Evolutionary conservation across 2,888 invertebrate genomes (phyloP).

Genomic region (Pammene aurita): DNA sequence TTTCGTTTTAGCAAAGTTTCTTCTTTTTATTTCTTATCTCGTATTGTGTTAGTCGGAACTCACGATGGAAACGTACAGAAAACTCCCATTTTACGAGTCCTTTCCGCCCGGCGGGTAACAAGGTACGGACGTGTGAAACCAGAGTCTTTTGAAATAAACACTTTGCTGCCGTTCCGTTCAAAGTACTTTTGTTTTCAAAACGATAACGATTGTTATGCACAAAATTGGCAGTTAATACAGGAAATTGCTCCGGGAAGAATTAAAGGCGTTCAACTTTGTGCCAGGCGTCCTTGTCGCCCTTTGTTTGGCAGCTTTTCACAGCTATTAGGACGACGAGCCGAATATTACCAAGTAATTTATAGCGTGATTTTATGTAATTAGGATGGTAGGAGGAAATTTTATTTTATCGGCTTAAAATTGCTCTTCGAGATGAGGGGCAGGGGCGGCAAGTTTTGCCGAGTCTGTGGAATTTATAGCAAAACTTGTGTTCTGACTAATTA

Average conservation of each 20-base stretch:
- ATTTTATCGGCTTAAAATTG: conserved; percentile 80
- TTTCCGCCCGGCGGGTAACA: conserved; percentile 49
- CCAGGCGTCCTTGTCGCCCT: conserved; percentile 63
- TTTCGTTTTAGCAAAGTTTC: conserved; percentile 57
- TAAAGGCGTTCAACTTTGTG: conserved; percentile 66
- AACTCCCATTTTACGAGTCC: conserved; percentile 53
- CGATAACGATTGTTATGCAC: conserved; percentile 62
- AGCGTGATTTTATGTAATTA: conserved; percentile 75
- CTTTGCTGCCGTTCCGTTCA: conserved; percentile 45
- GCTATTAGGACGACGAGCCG: conserved; percentile 62
- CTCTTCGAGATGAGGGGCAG: conserved; percentile 70
- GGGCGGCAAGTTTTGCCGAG: conserved; percentile 74
- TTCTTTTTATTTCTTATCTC: conserved; percentile 56
- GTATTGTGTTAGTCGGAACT: conserved; percentile 50
- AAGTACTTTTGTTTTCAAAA: conserved; percentile 50
- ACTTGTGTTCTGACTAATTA: conserved; percentile 81
- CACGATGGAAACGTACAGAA: conserved; percentile 50
- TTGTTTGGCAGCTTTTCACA: conserved; percentile 69
- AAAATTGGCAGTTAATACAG: conserved; percentile 67
- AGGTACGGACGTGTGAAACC: conserved; percentile 45
- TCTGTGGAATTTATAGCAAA: conserved; percentile 79
- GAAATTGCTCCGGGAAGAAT: conserved; percentile 67
- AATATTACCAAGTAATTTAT: conserved; percentile 74
- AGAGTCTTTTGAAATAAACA: conserved; percentile 43
- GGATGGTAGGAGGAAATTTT: conserved; percentile 71